Evolutionary conservation across 2,113 vertebrate species (phyloP), one percentile per base, ranked within the genome.

Genomic region (Microtus ochrogaster): DNA sequence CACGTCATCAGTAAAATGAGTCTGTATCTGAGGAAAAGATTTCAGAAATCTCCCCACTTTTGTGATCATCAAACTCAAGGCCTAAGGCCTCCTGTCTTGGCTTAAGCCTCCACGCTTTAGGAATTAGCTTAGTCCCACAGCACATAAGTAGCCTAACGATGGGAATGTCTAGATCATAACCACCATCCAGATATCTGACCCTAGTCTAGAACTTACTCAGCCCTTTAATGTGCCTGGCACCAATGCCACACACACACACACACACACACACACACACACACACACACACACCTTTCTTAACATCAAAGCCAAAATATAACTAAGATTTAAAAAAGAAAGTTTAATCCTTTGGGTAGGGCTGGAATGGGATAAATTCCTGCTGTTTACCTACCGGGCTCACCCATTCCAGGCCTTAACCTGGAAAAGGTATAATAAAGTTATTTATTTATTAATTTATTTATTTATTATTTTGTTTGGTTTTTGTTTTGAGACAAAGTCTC

Each of bases 271-370:
- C 61, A 65, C 12, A 39, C 73, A 84, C 41, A 41, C 41, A 5
- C 58, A 28, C 55, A 55, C 33, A 81, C 70, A 82, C 52, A 41
- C 12, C 86, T 84, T 92, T 70, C 83, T 61, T 94, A 91, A 89
- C 55, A 89, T 58, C 52, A 61, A 89, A 96, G 77, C 41, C 95
- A 93, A 97, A 96, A 76, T 86, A 61, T 91, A 79, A 68, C 81
- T 87, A 76, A 94, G 89, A 52, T 83, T n/a, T 22, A 81, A n/a
- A 79, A 55, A 86, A 86, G 55, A 89, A 96, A 94, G 65, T 81
- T 72, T 52, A 70, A 78, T n/a, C 65, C 77, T 73, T 7, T 85
- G 47, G n/a, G 28, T 65, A 73, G 76, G 47, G 36, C 83, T 81
- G 21, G 70, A 87, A 78, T 63, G 52, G 14, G 74, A 89, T 70